phyloP scores from a whole-genome alignment of 2,113 vertebrate genomes.

The Leucopsar rothschildi region DNA sequence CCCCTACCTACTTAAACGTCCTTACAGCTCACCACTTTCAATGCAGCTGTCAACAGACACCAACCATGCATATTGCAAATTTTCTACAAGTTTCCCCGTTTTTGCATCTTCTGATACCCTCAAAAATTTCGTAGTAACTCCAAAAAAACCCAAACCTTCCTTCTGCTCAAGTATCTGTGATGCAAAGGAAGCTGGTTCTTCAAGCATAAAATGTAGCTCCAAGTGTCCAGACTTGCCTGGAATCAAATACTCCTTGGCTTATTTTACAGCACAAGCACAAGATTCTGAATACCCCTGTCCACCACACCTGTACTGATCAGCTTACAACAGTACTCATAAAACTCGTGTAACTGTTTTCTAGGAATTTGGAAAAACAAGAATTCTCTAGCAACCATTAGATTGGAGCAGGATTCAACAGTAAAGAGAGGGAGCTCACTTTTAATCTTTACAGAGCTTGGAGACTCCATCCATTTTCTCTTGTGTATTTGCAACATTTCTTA shows the following conservation, averaged over 20 bases:
- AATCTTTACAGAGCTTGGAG: neutral
- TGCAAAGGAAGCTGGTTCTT: neutral
- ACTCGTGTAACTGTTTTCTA: neutral
- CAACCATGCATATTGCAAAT: accelerated
- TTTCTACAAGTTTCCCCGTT: neutral
- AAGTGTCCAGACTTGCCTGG: neutral
- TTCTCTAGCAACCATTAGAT: neutral
- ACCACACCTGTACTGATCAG: neutral
- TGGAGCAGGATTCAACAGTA: neutral
- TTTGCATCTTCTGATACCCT: neutral
- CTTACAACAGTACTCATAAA: neutral
- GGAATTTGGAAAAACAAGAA: neutral
- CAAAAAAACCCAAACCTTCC: neutral
- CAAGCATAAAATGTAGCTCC: neutral
- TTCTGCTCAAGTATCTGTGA: neutral
- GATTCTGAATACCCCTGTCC: neutral
- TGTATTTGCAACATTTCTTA: neutral
- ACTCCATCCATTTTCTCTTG: neutral
- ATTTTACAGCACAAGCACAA: neutral
- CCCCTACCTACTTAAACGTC: too few species aligned
- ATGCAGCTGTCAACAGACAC: neutral
- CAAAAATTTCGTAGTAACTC: neutral
- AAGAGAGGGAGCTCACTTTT: neutral
- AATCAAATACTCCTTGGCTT: neutral
- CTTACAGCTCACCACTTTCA: neutral